These are phyloP conservation scores for Platycercus adscitus DNA, from an alignment of 2,113 vertebrate genomes.

Conservation along the genomic window DNA sequence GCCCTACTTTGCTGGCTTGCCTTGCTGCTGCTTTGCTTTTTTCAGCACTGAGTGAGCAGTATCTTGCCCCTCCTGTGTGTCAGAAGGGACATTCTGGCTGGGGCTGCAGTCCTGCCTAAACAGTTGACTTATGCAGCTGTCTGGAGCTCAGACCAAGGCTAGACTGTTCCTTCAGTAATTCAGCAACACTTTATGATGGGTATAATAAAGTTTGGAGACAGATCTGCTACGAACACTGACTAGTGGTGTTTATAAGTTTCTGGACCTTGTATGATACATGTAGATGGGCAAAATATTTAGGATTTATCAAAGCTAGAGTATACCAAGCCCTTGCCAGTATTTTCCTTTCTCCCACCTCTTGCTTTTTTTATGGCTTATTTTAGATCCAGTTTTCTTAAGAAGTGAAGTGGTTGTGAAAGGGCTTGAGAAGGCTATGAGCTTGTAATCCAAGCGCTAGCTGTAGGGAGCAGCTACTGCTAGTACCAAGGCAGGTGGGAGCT, in stretches of 20 bases:
- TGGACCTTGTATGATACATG: accelerated
- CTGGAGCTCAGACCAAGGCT: neutral
- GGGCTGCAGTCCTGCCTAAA: neutral
- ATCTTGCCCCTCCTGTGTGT: neutral
- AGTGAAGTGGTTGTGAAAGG: neutral
- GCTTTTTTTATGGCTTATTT: neutral
- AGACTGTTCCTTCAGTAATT: neutral
- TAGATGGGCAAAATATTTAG: neutral
- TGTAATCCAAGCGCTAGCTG: neutral
- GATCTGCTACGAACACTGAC: neutral
- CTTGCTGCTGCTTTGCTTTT: neutral
- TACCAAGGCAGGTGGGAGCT: neutral
- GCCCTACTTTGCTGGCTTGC: neutral
- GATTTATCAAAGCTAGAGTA: neutral
- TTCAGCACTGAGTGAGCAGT: neutral
- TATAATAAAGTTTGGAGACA: neutral
- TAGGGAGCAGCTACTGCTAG: neutral
- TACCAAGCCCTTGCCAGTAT: neutral
- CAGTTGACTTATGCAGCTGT: neutral
- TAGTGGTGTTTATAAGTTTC: neutral
- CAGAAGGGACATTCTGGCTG: neutral
- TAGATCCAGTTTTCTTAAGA: neutral
- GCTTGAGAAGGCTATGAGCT: neutral
- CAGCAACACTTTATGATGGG: neutral
- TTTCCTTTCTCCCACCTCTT: neutral